phyloP scores from a whole-genome alignment of 1,140 invertebrate genomes.

The Eupeodes corollae region DNA sequence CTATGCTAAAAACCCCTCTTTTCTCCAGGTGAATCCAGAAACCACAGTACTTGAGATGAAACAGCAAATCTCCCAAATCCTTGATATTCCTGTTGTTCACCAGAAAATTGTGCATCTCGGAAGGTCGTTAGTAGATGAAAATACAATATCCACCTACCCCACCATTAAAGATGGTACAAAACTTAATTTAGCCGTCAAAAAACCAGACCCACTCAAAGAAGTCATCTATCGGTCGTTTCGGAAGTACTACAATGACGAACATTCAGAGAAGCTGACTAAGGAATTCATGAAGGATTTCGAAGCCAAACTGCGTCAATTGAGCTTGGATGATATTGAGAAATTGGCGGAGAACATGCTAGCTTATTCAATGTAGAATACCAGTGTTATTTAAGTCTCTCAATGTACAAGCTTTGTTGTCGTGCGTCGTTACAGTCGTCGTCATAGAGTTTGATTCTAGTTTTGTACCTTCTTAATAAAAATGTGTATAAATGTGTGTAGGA shows the following conservation, averaged over 20 bases:
- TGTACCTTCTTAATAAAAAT: too few species aligned
- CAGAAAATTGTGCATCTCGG: slow-evolving; percentile 40
- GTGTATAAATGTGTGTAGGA: too few species aligned
- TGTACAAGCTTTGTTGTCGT: too few species aligned
- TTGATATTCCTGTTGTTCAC: slow-evolving; percentile 38
- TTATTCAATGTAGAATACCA: too few species aligned
- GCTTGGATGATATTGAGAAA: slow-evolving; percentile 41
- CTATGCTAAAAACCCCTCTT: background rate
- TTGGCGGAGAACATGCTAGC: slow-evolving; percentile 29
- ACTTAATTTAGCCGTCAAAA: slow-evolving; percentile 40
- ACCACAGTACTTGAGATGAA: slow-evolving; percentile 41
- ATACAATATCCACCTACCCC: slow-evolving; percentile 38
- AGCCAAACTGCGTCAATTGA: slow-evolving; percentile 37
- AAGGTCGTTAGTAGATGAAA: slow-evolving; percentile 40
- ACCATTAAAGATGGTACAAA: slow-evolving; percentile 43
- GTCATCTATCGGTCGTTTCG: slow-evolving; percentile 36
- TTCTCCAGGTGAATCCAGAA: slow-evolving; percentile 22
- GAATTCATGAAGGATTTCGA: slow-evolving; percentile 42
- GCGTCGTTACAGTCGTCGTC: too few species aligned
- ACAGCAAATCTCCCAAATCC: slow-evolving; percentile 36
- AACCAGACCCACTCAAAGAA: slow-evolving; percentile 37
- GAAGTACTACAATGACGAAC: slow-evolving; percentile 40
- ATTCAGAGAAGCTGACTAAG: slow-evolving; percentile 34
- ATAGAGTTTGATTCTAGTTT: too few species aligned
- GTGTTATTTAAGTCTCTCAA: too few species aligned